These are phyloP conservation scores for Corvus cornix DNA, from an alignment of 2,113 vertebrate genomes.

Conservation along the genomic window DNA sequence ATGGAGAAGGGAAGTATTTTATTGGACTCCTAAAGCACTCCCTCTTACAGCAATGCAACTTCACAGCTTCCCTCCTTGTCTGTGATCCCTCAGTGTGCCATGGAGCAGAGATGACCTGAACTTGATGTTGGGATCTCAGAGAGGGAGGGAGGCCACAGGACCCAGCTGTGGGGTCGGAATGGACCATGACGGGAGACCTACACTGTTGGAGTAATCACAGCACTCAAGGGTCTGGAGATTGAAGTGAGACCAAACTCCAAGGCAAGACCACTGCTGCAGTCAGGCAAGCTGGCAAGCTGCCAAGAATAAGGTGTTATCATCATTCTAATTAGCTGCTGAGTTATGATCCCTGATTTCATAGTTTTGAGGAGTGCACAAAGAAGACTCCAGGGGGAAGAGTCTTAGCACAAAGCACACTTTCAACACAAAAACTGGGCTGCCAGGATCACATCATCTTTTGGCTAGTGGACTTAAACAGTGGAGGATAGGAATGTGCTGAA, in stretches of 20 bases:
- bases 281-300: background rate
- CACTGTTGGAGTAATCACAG: background rate
- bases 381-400: background rate
- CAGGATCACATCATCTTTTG: conserved; percentile 51
- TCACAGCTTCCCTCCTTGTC: background rate
- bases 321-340: conserved; percentile 41
- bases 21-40: background rate
- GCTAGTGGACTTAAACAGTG: background rate
- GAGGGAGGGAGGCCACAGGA: background rate
- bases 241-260: background rate
- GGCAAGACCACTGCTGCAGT: background rate
- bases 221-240: background rate
- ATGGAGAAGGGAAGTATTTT: background rate
- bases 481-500: conserved; percentile 41
- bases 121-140: background rate
- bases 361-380: background rate
- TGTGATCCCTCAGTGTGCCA: background rate
- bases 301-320: conserved; percentile 27
- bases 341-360: conserved; percentile 10
- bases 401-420: conserved; percentile 25
- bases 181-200: background rate
- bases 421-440: conserved; percentile 11
- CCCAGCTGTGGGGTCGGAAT: rapidly evolving
- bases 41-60: background rate
- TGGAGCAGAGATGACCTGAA: rapidly evolving